Evolutionary conservation across 2,888 invertebrate genomes (phyloP), one percentile per base, ranked within the genome.

Genomic region (Melangyna quadrimaculata): DNA sequence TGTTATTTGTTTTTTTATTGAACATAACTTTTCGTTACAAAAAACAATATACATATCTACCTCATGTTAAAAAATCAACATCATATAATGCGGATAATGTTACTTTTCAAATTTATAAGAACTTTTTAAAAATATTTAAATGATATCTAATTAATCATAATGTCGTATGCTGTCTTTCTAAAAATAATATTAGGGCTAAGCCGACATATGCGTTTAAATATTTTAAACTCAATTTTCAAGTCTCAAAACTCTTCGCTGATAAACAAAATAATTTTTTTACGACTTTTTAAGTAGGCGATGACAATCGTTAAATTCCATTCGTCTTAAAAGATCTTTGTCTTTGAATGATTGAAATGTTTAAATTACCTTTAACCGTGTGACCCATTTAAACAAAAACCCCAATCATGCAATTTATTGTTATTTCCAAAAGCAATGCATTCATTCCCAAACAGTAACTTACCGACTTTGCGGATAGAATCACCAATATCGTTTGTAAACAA

Each of bases 401-500:
- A 67, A 14, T 32, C 45, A 67, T 48, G 22, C 67, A 67, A 29
- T n/a, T n/a, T n/a, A n/a, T 48, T 35, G 27, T 19, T 14, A 14
- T 61, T n/a, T 22, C 37, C 24, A 40, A 27, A 40, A 40, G 6
- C 61, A 61, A 29, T 65, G 67, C 48, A 67, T 24, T 67, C 35
- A 27, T 29, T 63, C 12, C 27, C 43, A 27, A 29, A 40, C 22
- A 2, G 12, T 45, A 2, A 78, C 78, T 78, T 78, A 78, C 78
- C 32, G 53, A 32, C 43, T 61, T 71, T 43, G 29, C 32, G 51
- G 43, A 43, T n/a, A 63, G 71, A 71, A 63, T 17, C 51, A 78
- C 35, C 53, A 71, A 43, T 35, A 35, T 19, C 24, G 63, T 71
- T 55, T 63, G 71, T 55, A 78, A 61, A 78, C 70, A 78, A 71